A percentile compares a stretch with the other conserved stretches of the same genome.
Conservation (phyloP, 1,140 invertebrate genomes). For the Chlorops oryzae region DNA sequence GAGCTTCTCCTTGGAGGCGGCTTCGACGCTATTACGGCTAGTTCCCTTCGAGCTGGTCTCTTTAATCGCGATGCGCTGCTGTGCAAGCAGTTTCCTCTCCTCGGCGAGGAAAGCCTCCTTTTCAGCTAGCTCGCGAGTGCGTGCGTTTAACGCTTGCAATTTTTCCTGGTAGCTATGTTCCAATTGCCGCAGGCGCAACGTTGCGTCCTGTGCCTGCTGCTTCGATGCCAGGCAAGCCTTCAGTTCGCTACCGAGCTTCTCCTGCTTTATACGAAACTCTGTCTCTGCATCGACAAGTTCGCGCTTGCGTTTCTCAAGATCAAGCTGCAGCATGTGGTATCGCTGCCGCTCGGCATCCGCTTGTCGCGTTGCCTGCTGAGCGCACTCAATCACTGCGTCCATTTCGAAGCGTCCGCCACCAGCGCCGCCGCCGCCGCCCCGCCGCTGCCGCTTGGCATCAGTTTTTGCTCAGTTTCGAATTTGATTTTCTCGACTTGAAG, state of each 20-base stretch:
- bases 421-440: constrained; percentile 37
- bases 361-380: constrained; percentile 47
- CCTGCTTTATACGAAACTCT: constrained; percentile 39
- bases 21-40: not conserved
- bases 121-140: constrained; percentile 30
- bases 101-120: constrained; percentile 39
- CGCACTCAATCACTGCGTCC: constrained; percentile 50
- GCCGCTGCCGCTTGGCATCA: constrained; percentile 33
- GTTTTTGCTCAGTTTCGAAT: constrained; percentile 45
- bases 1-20: not conserved
- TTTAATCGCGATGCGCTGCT: constrained; percentile 29
- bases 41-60: not conserved
- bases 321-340: constrained; percentile 43
- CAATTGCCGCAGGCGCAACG: constrained; percentile 36
- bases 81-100: constrained; percentile 34
- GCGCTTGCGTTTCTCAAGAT: constrained; percentile 48
- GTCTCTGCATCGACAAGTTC: constrained; percentile 45
- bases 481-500: constrained; percentile 47
- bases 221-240: constrained; percentile 32
- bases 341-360: constrained; percentile 49
- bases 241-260: constrained; percentile 35
- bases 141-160: constrained; percentile 30
- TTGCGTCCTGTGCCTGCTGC: constrained; percentile 33
- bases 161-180: constrained; percentile 40
- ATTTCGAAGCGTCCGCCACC: constrained; percentile 47